Base-by-base conservation (phyloP, 2,113 vertebrate genomes). In the Entelurus aequoreus region DNA sequence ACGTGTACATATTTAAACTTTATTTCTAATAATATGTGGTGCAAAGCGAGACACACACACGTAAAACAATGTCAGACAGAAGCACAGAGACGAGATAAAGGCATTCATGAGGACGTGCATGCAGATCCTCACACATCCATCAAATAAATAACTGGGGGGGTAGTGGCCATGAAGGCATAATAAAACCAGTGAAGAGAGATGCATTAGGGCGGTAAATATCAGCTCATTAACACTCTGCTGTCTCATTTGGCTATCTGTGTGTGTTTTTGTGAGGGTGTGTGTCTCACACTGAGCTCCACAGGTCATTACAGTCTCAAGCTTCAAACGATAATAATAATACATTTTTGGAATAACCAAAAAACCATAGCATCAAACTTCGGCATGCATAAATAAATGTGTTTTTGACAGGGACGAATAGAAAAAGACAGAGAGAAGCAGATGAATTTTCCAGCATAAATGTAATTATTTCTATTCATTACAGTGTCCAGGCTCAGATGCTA, bases 251-350 rank as follows among this genome's bases (percentile, higher is more conserved):
- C 63, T 63, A 51, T 16, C 36, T 40, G 66, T 62, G 37, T 40
- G 59, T 48, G 53, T 4, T 12, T 9, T 13, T 63, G 61, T 62
- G 47, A 53, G 37, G 16, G 38, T 44, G 66, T 48, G 48, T 61
- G 52, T 60, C 48, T 59, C 56, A 38, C 14, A 10, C 59, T 15
- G 52, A 79, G 67, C 71, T 81, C 76, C 73, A 69, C 75, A 81
- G 79, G 81, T 83, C 81, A 85, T 81, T 84, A 80, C 63, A 53
- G 79, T 82, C 84, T 82, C 83, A 76, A 86, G 72, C 70, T 70
- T 68, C 69, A 54, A 28, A 28, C 28, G 28, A 28, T 28, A 28
- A 28, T 28, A 28, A 28, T 28, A 28, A 3, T 28, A 28, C 28
- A 28, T 28, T 28, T 28, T 69, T 9, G 46, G 21, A 15, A 19